phyloP scores from a whole-genome alignment of 1,140 invertebrate genomes.

The Lasaia peninsularis region DNA sequence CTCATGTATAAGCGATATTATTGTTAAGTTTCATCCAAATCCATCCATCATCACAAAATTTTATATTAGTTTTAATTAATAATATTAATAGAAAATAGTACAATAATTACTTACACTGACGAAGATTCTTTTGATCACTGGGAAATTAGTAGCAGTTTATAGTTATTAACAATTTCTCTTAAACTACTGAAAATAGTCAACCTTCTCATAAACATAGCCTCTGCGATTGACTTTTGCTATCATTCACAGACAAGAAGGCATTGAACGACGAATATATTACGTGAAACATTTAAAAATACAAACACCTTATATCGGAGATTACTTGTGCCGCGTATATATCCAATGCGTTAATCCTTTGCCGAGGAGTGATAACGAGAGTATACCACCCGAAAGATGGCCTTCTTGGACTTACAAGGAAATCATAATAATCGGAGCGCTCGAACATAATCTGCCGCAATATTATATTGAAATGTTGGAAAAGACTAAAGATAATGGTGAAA shows the following conservation, averaged over 20 bases:
- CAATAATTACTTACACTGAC: no score
- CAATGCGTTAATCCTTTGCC: conserved; percentile 54
- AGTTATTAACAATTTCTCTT: no score
- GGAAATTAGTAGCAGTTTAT: no score
- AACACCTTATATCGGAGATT: conserved; percentile 45
- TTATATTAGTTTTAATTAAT: no score
- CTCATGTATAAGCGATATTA: no score
- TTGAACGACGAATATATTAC: conserved; percentile 51
- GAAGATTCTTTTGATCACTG: no score
- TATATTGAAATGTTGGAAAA: conserved; percentile 49
- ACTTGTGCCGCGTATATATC: conserved; percentile 45
- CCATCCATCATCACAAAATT: no score
- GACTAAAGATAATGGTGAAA: conserved; percentile 52
- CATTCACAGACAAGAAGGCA: conserved; percentile 46
- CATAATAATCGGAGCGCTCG: conserved; percentile 50
- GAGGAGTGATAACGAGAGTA: conserved; percentile 50
- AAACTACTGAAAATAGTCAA: no score
- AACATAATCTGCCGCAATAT: conserved; percentile 47
- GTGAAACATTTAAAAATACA: conserved; percentile 37
- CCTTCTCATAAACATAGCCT: no score
- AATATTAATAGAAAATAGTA: no score
- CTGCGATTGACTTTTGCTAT: not conserved
- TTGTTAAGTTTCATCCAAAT: no score
- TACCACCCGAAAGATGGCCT: conserved; percentile 53
- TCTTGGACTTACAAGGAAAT: conserved; percentile 54